phyloP scores from a whole-genome alignment of 2,797 vertebrate genomes.

The Sebastes glaucus region DNA sequence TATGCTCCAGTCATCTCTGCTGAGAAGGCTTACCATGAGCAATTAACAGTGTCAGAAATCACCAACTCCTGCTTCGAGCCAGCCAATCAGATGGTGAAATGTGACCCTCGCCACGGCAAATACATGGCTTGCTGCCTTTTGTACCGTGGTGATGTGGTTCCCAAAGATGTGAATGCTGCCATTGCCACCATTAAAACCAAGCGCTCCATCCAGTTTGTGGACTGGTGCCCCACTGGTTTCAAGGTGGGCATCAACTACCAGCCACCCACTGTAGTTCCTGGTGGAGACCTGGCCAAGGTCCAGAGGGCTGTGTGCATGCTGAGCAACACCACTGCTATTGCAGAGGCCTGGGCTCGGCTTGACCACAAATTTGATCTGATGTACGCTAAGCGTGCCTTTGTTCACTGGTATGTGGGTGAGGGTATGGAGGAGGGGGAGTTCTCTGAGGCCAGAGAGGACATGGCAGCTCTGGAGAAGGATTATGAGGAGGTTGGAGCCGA shows the following conservation, averaged over 20 bases:
- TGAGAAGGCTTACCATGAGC: constrained; percentile 61
- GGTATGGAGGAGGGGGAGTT: constrained; percentile 95
- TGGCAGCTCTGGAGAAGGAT: constrained; percentile 90
- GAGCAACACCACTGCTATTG: constrained; percentile 88
- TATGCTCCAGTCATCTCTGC: constrained; percentile 73
- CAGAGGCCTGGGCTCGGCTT: constrained; percentile 88
- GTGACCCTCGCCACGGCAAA: constrained; percentile 76
- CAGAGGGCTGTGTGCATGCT: constrained; percentile 88
- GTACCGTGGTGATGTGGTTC: constrained; percentile 85
- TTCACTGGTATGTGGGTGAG: constrained; percentile 92
- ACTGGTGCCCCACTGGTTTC: constrained; percentile 89
- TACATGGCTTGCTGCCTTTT: constrained; percentile 85
- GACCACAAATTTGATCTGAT: constrained; percentile 91
- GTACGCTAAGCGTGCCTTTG: constrained; percentile 90
- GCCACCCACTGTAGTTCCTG: constrained; percentile 86
- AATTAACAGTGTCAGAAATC: constrained; percentile 62
- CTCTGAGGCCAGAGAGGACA: constrained; percentile 90
- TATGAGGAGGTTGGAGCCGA: constrained; percentile 85
- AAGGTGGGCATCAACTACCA: constrained; percentile 88
- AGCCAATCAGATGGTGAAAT: constrained; percentile 78
- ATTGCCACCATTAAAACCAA: constrained; percentile 87
- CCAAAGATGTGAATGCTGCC: constrained; percentile 88
- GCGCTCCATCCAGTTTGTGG: constrained; percentile 86
- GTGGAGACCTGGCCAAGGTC: constrained; percentile 87
- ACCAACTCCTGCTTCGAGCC: constrained; percentile 76